phyloP scores from a whole-genome alignment of 2,888 invertebrate species.

The Odontomyia ornata region DNA sequence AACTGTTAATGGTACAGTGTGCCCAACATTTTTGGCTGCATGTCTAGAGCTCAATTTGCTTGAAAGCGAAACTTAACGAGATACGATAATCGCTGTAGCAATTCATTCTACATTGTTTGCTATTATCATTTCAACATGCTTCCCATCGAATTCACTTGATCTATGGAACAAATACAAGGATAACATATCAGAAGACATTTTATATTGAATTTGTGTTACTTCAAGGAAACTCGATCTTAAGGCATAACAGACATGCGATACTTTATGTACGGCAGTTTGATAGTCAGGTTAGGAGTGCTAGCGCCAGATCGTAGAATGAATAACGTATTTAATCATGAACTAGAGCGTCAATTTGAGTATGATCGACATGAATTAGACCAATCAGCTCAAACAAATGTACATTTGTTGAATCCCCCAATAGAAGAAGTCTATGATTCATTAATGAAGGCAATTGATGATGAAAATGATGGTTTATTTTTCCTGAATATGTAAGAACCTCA shows the following conservation, averaged over 20 bases:
- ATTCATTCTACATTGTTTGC: too few species aligned
- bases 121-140: too few species aligned
- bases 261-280: conserved; percentile 44
- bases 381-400: conserved; percentile 32
- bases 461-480: conserved; percentile 44
- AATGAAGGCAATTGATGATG: conserved; percentile 51
- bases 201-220: too few species aligned
- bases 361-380: conserved; percentile 49
- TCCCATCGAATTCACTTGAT: too few species aligned
- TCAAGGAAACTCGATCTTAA: too few species aligned
- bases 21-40: too few species aligned
- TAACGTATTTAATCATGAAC: conserved; percentile 52
- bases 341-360: conserved; percentile 50
- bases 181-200: too few species aligned
- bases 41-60: too few species aligned
- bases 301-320: conserved; percentile 52
- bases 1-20: too few species aligned
- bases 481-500: conserved; percentile 36
- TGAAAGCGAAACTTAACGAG: too few species aligned
- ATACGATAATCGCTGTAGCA: too few species aligned
- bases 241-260: background rate
- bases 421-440: conserved; percentile 52
- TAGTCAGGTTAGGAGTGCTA: conserved; percentile 53
- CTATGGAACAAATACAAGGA: too few species aligned
- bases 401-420: conserved; percentile 48